Evolutionary conservation across 2,888 invertebrate species (phyloP).

Genomic region (Antheraea assamensis): DNA sequence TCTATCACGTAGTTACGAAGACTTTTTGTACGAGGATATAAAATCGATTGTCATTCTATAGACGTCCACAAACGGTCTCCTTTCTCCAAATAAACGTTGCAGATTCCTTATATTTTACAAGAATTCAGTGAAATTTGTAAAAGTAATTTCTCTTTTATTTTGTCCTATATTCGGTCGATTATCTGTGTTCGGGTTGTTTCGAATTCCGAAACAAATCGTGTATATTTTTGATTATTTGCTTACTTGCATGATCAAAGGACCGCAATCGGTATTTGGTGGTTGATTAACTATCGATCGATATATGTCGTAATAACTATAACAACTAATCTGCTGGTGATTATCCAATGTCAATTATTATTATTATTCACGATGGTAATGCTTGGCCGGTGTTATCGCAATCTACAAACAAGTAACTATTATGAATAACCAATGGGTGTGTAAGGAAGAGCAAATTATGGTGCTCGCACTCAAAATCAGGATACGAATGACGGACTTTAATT

Average conservation of each 20-base stretch:
- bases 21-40: constrained; percentile 57
- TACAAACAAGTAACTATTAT: no score
- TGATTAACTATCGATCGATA: neutral
- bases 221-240: neutral
- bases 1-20: constrained; percentile 11
- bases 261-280: neutral
- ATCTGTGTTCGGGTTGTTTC: neutral
- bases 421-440: no score
- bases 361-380: no score
- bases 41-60: constrained; percentile 66
- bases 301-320: no score
- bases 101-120: constrained; percentile 33
- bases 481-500: no score
- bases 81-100: constrained; percentile 62
- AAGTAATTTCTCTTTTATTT: constrained; percentile 11
- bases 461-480: no score
- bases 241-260: no score
- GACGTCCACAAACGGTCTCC: constrained; percentile 53
- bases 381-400: no score
- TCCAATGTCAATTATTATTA: no score
- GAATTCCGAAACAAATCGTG: neutral
- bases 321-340: no score
- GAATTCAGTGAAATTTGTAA: constrained; percentile 16
- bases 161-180: neutral
- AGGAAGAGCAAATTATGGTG: no score